Evolutionary conservation across 2,113 vertebrate species (phyloP).

Genomic region (Tapirus terrestris): DNA sequence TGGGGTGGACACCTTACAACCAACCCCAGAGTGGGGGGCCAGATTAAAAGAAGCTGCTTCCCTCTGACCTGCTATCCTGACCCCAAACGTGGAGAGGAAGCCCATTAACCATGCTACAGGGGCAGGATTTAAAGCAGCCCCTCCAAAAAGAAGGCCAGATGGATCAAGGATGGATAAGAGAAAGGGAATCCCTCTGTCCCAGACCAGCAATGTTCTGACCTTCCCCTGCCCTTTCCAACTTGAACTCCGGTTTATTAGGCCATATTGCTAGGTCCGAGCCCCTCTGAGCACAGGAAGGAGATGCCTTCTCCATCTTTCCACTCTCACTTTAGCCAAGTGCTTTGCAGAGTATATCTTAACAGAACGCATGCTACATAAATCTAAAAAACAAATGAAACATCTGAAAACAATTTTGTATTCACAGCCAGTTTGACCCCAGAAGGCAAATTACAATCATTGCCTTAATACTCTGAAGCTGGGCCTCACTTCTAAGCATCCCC

Average conservation of each 20-base stretch:
- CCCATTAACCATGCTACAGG: too few relatives aligned
- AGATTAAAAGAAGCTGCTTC: not conserved
- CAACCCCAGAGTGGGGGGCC: not conserved
- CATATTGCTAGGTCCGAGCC: accelerated
- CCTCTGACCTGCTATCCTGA: not conserved
- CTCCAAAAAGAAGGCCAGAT: not conserved
- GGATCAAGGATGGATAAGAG: not conserved
- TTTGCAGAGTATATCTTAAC: not conserved
- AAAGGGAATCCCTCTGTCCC: not conserved
- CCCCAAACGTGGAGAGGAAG: not conserved
- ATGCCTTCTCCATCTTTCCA: accelerated
- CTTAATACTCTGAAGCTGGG: not conserved
- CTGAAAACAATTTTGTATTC: slow-evolving; percentile 23
- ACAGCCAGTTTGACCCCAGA: not conserved
- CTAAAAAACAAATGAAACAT: not conserved
- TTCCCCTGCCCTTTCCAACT: not conserved
- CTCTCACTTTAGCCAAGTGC: not conserved
- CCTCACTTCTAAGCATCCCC: not conserved
- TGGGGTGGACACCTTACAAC: not conserved
- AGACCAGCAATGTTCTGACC: not conserved
- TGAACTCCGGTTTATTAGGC: not conserved
- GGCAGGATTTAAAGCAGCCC: not conserved
- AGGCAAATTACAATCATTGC: slow-evolving; percentile 12
- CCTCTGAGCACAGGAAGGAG: not conserved
- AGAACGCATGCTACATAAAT: not conserved